These are phyloP conservation scores for Cyphomyrmex costatus DNA, from an alignment of 1,140 invertebrate genomes.

Conservation along the genomic window DNA sequence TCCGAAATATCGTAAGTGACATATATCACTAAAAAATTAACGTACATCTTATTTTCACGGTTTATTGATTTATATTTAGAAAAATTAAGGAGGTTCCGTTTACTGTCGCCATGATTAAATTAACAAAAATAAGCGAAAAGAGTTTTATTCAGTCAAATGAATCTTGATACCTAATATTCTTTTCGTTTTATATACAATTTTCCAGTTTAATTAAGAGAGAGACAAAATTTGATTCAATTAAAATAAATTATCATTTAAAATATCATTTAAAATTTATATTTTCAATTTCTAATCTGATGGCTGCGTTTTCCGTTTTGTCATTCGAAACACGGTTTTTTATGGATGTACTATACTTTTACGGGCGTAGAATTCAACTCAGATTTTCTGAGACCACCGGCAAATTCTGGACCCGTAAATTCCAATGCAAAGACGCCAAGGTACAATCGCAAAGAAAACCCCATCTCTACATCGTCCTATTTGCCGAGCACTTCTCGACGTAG, in stretches of 20 bases:
- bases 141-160: too few relatives aligned
- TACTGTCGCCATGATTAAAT: too few relatives aligned
- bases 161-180: too few relatives aligned
- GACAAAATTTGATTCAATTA: background rate
- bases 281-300: background rate
- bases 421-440: constrained; percentile 8
- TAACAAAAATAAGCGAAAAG: too few relatives aligned
- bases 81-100: too few relatives aligned
- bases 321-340: background rate
- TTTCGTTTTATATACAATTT: background rate
- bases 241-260: too few relatives aligned
- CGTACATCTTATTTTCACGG: background rate
- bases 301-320: background rate
- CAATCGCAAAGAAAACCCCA: constrained; percentile 21
- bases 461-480: constrained; percentile 53
- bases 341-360: background rate
- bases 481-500: constrained; percentile 32
- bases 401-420: constrained; percentile 20
- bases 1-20: constrained; percentile 66
- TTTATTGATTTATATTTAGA: background rate
- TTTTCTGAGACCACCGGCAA: constrained; percentile 45
- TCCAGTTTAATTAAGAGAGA: background rate
- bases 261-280: too few relatives aligned
- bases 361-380: constrained; percentile 48
- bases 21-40: background rate